A percentile compares a stretch with the other conserved stretches of the same genome.
These are phyloP conservation scores for Silurus aristotelis DNA, from an alignment of 2,797 vertebrate genomes.

Conservation along the genomic window DNA sequence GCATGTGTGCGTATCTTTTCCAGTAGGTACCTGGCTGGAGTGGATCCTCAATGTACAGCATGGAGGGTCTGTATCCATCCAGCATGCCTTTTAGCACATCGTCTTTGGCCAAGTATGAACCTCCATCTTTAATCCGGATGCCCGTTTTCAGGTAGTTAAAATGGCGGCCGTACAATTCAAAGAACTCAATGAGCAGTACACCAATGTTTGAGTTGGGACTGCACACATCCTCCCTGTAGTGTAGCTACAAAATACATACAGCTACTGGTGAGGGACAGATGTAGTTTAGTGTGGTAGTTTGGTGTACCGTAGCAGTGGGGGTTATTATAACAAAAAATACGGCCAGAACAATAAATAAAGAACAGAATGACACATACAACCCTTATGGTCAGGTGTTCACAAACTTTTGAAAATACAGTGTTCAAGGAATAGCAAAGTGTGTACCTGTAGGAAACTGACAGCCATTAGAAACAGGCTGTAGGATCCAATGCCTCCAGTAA, in stretches of 20 bases:
- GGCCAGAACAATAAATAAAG: too few species aligned
- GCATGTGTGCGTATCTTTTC: neutral
- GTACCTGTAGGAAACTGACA: constrained; percentile 96
- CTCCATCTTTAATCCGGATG: constrained; percentile 97
- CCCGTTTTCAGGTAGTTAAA: constrained; percentile 99
- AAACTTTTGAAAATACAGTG: too few species aligned
- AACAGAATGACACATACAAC: too few species aligned
- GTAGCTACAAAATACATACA: constrained; percentile 74
- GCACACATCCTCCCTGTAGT: constrained; percentile 91
- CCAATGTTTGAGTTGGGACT: constrained; percentile 92
- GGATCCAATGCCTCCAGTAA: constrained; percentile 97
- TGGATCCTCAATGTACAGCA: constrained; percentile 97
- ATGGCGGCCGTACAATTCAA: constrained; percentile 95
- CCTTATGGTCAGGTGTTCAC: too few species aligned
- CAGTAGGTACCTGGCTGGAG: constrained; percentile 86
- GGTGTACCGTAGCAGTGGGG: too few species aligned
- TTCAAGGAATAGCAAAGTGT: constrained; percentile 33
- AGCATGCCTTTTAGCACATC: constrained; percentile 96
- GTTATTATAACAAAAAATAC: too few species aligned
- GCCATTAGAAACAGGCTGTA: constrained; percentile 99
- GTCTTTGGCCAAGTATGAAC: constrained; percentile 96
- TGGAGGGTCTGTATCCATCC: constrained; percentile 94
- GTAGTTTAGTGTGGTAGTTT: too few species aligned
- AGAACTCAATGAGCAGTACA: constrained; percentile 98
- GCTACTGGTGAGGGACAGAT: neutral